Conservation (phyloP, 2,113 vertebrate genomes). For the Bungarus multicinctus region DNA sequence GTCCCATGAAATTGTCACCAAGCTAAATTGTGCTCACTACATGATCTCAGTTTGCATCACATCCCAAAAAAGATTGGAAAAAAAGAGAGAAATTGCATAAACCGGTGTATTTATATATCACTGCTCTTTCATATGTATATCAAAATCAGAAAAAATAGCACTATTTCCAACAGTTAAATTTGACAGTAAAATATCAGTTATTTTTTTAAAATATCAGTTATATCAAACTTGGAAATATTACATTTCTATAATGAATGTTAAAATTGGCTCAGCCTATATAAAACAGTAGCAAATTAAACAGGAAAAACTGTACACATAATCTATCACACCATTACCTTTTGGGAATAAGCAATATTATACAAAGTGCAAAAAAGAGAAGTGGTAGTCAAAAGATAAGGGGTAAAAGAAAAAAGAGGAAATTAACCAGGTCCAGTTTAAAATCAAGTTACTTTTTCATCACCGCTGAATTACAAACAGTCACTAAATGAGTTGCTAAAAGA, state of each 20-base stretch:
- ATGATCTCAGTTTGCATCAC: not conserved
- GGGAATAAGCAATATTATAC: not conserved
- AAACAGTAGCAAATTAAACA: not conserved
- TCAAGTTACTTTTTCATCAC: not conserved
- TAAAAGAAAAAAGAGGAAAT: not conserved
- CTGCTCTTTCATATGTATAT: not conserved
- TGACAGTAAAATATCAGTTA: not conserved
- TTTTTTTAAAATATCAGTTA: constrained; percentile 1
- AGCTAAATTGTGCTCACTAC: not conserved
- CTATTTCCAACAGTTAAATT: not conserved
- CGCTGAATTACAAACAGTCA: not conserved
- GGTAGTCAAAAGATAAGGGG: not conserved
- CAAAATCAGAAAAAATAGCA: not conserved
- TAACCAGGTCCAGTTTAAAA: not conserved
- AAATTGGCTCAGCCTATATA: not conserved
- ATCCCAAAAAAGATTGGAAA: not conserved
- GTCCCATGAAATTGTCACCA: not conserved
- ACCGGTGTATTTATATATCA: not conserved
- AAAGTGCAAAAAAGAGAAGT: not conserved
- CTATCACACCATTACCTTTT: not conserved
- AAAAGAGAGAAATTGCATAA: not conserved
- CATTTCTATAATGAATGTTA: not conserved
- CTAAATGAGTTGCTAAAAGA: not conserved
- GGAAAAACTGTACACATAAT: not conserved
- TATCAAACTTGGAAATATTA: not conserved